A percentile compares a stretch with the other conserved stretches of the same genome.
Conservation (phyloP, 2,113 vertebrate genomes). For the Hyperoodon ampullatus region DNA sequence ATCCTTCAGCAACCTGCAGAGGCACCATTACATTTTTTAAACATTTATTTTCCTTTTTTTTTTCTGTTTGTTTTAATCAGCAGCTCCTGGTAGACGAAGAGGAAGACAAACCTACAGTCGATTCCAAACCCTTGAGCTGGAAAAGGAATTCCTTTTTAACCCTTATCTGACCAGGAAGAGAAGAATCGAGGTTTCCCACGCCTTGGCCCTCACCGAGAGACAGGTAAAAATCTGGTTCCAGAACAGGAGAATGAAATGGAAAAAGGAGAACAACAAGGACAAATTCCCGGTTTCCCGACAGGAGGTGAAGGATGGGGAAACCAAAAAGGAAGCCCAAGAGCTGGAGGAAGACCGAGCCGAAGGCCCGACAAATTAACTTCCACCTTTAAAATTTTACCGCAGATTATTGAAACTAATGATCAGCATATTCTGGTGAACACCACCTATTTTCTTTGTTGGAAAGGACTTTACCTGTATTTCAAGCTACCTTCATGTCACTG, state of each 20-base stretch:
- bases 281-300: slow-evolving; percentile 89
- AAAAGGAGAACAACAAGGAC: slow-evolving; percentile 93
- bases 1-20: slow-evolving; percentile 48
- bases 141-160: slow-evolving; percentile 93
- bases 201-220: slow-evolving; percentile 90
- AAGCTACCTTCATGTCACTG: slow-evolving; percentile 75
- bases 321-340: slow-evolving; percentile 85
- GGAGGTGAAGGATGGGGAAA: slow-evolving; percentile 87
- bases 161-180: slow-evolving; percentile 92
- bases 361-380: slow-evolving; percentile 81
- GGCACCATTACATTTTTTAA: slow-evolving; percentile 55
- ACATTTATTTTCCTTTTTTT: slow-evolving; percentile 33
- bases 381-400: slow-evolving; percentile 63
- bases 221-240: slow-evolving; percentile 94
- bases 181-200: slow-evolving; percentile 92
- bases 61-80: slow-evolving; percentile 85
- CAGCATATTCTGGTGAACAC: slow-evolving; percentile 40
- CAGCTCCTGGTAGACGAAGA: slow-evolving; percentile 90
- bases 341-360: slow-evolving; percentile 83
- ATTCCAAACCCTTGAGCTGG: slow-evolving; percentile 92
- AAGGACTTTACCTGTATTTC: slow-evolving; percentile 69
- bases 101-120: slow-evolving; percentile 93
- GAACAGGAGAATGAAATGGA: slow-evolving; percentile 93
- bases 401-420: slow-evolving; percentile 71
- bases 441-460: slow-evolving; percentile 39